A percentile compares a stretch with the other conserved stretches of the same genome.
These are phyloP conservation scores for Pipra filicauda DNA, from an alignment of 2,113 vertebrate species.

Conservation along the genomic window DNA sequence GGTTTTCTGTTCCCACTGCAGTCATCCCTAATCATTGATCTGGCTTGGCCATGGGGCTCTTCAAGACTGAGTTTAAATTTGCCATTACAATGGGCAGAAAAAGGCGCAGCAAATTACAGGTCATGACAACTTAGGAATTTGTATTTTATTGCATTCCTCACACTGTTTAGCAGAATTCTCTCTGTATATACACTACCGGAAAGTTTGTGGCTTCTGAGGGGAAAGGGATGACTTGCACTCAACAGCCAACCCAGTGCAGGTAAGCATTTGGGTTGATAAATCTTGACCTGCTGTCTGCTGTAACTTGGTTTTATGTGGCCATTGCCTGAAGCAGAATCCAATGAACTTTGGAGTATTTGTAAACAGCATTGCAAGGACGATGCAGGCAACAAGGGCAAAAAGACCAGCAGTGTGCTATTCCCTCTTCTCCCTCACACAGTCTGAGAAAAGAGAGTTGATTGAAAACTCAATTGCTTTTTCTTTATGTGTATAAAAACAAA, in stretches of 20 bases:
- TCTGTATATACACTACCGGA: background rate
- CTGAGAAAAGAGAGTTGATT: background rate
- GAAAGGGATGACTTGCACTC: background rate
- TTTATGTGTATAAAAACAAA: background rate
- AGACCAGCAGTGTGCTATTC: background rate
- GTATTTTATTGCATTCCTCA: background rate
- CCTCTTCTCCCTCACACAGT: accelerated
- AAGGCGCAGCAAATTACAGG: background rate
- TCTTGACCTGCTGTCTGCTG: background rate
- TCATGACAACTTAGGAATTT: background rate
- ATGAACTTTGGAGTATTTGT: background rate
- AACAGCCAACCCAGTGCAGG: background rate
- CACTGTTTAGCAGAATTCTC: background rate
- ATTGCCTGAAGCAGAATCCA: background rate
- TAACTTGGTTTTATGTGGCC: background rate
- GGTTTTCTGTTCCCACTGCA: background rate
- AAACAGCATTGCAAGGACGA: background rate
- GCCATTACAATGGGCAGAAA: background rate
- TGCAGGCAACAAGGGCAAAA: background rate
- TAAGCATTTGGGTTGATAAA: background rate
- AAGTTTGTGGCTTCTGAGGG: background rate
- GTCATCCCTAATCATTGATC: background rate
- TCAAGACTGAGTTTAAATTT: background rate
- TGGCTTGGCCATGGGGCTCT: background rate
- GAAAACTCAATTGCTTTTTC: background rate